phyloP scores from a whole-genome alignment of 2,113 vertebrate genomes.

The Oryctolagus cuniculus region DNA sequence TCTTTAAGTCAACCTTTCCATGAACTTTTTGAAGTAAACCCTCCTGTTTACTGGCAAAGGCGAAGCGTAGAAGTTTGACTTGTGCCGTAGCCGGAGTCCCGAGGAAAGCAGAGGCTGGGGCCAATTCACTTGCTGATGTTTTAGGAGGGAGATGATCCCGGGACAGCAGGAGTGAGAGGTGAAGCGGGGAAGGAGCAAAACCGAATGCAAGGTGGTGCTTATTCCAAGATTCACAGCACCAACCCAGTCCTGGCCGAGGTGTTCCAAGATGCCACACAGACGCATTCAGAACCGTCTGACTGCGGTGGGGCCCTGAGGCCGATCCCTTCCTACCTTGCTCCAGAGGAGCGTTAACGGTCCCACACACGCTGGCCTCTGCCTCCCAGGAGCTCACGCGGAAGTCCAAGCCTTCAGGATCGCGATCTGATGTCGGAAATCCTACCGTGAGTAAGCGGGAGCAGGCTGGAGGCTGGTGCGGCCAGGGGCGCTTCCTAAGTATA shows the following conservation, averaged over 20 bases:
- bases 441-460: neutral
- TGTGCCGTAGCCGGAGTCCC: neutral
- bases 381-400: neutral
- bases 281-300: neutral
- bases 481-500: neutral
- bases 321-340: neutral
- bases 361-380: neutral
- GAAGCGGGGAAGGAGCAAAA: neutral
- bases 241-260: neutral
- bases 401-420: neutral
- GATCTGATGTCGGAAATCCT: neutral
- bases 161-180: neutral
- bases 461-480: neutral
- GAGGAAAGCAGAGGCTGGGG: neutral
- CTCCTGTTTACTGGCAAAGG: neutral
- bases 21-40: too few species aligned
- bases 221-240: neutral
- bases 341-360: neutral
- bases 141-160: neutral
- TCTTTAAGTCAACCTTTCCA: too few species aligned
- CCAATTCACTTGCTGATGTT: neutral
- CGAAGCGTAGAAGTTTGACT: neutral
- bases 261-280: neutral
- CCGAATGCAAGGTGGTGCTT: neutral
- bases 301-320: accelerated